phyloP scores from a whole-genome alignment of 2,797 vertebrate species.

The Alosa sapidissima region DNA sequence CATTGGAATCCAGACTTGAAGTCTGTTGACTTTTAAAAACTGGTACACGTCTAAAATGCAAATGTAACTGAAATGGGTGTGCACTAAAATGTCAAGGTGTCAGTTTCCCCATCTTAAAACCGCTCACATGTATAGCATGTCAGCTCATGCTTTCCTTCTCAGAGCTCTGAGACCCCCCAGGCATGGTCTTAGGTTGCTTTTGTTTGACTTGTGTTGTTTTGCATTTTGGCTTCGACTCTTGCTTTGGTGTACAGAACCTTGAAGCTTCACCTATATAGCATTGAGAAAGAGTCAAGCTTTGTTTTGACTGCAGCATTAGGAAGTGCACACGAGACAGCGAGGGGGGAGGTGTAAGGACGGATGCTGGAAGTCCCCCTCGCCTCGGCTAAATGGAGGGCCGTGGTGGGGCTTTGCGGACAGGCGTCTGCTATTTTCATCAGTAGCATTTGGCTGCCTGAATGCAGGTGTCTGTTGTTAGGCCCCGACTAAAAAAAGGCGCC shows the following conservation, averaged over 20 bases:
- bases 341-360: slow-evolving; percentile 20
- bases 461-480: slow-evolving; percentile 22
- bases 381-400: slow-evolving; percentile 17
- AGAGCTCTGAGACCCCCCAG: background rate
- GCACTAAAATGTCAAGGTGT: background rate
- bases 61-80: background rate
- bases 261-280: background rate
- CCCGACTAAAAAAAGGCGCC: slow-evolving; percentile 10
- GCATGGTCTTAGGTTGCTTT: background rate
- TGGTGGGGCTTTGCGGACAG: background rate
- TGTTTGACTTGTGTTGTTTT: background rate
- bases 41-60: background rate
- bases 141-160: background rate
- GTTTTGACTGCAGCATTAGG: slow-evolving; percentile 26
- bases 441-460: slow-evolving; percentile 14
- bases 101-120: background rate
- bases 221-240: background rate
- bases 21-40: background rate
- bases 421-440: slow-evolving; percentile 36
- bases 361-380: slow-evolving; percentile 48
- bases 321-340: slow-evolving; percentile 14
- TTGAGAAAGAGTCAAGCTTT: background rate
- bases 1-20: background rate
- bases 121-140: background rate
- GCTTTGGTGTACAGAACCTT: background rate